These are phyloP conservation scores for Pachliopta kotzebuea DNA, from an alignment of 2,888 invertebrate species.

Conservation along the genomic window DNA sequence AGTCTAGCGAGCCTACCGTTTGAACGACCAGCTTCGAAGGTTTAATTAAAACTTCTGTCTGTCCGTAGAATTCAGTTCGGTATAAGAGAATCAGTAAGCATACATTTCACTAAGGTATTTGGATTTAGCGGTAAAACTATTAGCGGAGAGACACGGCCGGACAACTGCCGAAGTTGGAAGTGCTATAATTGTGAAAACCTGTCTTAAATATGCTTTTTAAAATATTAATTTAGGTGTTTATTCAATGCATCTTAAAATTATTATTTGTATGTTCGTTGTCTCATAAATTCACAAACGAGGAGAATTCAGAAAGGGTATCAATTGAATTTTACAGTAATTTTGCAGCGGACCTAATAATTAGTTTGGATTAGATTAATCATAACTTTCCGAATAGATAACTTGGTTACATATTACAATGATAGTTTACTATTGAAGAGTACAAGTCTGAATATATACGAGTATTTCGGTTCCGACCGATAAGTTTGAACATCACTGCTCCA, in stretches of 20 bases:
- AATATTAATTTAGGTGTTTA: constrained; percentile 19
- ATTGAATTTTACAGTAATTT: constrained; percentile 27
- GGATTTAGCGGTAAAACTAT: constrained; percentile 19
- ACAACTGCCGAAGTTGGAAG: constrained; percentile 16
- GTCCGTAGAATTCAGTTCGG: background rate
- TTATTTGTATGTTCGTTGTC: constrained; percentile 67
- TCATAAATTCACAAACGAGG: constrained; percentile 46
- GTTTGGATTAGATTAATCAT: constrained; percentile 34
- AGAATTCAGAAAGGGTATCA: constrained; percentile 34
- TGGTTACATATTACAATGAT: constrained; percentile 21
- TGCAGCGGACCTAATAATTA: constrained; percentile 29
- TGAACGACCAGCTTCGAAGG: constrained; percentile 37
- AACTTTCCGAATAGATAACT: constrained; percentile 29
- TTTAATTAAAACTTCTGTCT: constrained; percentile 17
- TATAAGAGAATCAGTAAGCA: constrained; percentile 3
- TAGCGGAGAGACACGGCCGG: constrained; percentile 10
- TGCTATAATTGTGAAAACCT: constrained; percentile 17
- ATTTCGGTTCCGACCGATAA: constrained; percentile 41
- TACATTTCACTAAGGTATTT: background rate
- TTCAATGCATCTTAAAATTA: constrained; percentile 46
- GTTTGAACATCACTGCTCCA: constrained; percentile 65
- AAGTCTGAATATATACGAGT: constrained; percentile 21
- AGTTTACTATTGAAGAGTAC: constrained; percentile 26
- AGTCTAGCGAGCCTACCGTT: constrained; percentile 76
- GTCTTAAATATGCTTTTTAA: constrained; percentile 24